Evolutionary conservation across 2,797 vertebrate species (phyloP), one percentile per base, ranked within the genome.

Genomic region (Echeneis naucrates): DNA sequence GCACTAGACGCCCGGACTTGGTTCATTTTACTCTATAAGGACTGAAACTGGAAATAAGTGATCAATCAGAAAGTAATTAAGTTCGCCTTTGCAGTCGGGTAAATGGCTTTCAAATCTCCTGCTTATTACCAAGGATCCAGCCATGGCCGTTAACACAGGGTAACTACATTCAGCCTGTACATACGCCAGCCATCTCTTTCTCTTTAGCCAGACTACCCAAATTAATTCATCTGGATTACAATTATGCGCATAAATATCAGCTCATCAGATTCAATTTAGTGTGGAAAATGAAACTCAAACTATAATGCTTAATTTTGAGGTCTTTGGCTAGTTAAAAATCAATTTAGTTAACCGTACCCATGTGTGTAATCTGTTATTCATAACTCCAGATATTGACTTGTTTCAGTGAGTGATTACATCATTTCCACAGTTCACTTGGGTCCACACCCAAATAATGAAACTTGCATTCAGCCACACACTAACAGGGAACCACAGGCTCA

Each of bases 31-130:
- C 33, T 78, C 67, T 47, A 57, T 50, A 52, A 61, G 51, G 40
- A 48, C 30, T 59, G 58, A 72, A 75, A 70, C 38, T 75, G 37
- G 42, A 72, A 75, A 82, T 84, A 54, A 84, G 78, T 73, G 71
- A 87, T 86, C 77, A 79, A 61, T 86, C 85, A 79, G 67, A 82
- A 85, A 82, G 71, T 83, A 84, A 90, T 87, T 80, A 87, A 75
- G 79, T 75, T 83, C 5, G 44, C 61, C 54, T 67, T 60, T 75
- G 77, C 13, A 38, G 70, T 76, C 60, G 61, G 63, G 63, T 77
- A 61, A 85, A 83, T 80, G 42, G 62, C 66, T 84, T 84, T 85
- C 58, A 42, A 80, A 90, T 67, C 78, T 68, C 45, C 24, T 47
- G 24, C 50, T 65, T 77, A 72, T 87, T 87, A 81, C 51, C 55